Conservation (phyloP, 2,888 invertebrate species). For the Drosophila affinis region DNA sequence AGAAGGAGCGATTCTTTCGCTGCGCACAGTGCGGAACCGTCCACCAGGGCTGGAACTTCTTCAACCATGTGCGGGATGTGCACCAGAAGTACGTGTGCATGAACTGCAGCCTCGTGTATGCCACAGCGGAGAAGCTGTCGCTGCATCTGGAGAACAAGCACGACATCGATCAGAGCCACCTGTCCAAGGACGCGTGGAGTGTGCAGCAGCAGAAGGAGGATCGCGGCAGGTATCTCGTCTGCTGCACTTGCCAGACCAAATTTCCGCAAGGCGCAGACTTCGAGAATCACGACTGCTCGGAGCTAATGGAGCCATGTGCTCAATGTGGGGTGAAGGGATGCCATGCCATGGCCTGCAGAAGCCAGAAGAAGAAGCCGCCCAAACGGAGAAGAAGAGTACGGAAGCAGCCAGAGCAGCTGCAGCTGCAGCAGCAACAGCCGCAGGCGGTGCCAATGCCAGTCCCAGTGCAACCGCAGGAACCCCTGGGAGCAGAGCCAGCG, state of each 20-base stretch:
- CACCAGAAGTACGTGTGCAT: constrained; percentile 93
- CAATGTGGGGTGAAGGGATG: constrained; percentile 82
- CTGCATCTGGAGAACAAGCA: constrained; percentile 91
- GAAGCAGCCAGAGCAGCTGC: constrained; percentile 9
- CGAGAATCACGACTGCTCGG: constrained; percentile 88
- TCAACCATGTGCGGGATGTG: constrained; percentile 92
- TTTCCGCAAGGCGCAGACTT: constrained; percentile 91
- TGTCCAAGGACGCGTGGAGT: constrained; percentile 86
- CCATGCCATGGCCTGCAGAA: constrained; percentile 82
- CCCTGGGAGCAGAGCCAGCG: constrained; percentile 1
- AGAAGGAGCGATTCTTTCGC: constrained; percentile 88
- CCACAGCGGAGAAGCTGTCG: constrained; percentile 90
- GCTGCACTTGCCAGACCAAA: constrained; percentile 91
- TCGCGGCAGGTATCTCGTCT: constrained; percentile 88
- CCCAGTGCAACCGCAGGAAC: not conserved
- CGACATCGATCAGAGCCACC: constrained; percentile 89
- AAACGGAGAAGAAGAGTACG: constrained; percentile 19
- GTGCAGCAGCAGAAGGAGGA: constrained; percentile 85
- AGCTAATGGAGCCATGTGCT: constrained; percentile 81
- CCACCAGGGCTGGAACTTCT: constrained; percentile 94
- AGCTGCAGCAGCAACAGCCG: not conserved
- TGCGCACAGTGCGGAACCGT: constrained; percentile 93
- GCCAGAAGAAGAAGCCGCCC: constrained; percentile 30
- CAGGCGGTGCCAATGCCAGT: not conserved
- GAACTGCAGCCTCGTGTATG: constrained; percentile 93